A percentile compares a stretch with the other conserved stretches of the same genome.
Evolutionary conservation across 1,140 invertebrate genomes (phyloP).

Genomic region (Magallana angulata): DNA sequence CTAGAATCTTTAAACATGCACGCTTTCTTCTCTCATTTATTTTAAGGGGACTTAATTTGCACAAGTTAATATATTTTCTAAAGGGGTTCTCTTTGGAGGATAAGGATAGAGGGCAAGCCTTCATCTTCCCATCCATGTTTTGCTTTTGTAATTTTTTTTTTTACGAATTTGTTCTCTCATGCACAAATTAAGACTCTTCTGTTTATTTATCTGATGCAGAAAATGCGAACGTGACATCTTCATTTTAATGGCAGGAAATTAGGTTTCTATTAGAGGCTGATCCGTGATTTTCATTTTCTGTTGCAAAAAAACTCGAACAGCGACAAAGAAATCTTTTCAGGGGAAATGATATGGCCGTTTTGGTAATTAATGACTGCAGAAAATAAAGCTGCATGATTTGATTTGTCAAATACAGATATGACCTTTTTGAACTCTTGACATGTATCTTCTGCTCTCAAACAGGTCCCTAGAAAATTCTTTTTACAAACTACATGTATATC

Average conservation of each 20-base stretch:
- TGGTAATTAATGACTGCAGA: conserved; percentile 8
- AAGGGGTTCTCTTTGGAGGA: too few species aligned
- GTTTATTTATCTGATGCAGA: background rate
- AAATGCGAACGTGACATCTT: background rate
- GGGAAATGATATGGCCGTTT: background rate
- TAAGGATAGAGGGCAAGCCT: too few species aligned
- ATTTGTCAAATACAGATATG: background rate
- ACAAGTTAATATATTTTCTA: background rate
- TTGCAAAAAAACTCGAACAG: background rate
- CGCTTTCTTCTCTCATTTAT: too few species aligned
- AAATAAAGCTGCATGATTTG: background rate
- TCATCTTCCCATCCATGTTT: too few species aligned
- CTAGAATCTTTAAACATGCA: too few species aligned
- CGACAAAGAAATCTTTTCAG: background rate
- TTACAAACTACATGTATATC: too few species aligned
- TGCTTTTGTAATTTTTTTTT: too few species aligned
- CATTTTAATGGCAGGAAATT: background rate
- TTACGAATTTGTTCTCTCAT: background rate
- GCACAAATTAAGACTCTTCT: background rate
- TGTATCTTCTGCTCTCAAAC: too few species aligned
- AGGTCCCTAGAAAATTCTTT: too few species aligned
- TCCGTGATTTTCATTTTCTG: conserved; percentile 10
- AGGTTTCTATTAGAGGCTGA: background rate
- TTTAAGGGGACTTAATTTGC: too few species aligned
- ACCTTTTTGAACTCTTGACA: too few species aligned